A percentile compares a stretch with the other conserved stretches of the same genome.
Conservation (phyloP, 2,113 vertebrate genomes). For the Syngnathoides biaculeatus region DNA sequence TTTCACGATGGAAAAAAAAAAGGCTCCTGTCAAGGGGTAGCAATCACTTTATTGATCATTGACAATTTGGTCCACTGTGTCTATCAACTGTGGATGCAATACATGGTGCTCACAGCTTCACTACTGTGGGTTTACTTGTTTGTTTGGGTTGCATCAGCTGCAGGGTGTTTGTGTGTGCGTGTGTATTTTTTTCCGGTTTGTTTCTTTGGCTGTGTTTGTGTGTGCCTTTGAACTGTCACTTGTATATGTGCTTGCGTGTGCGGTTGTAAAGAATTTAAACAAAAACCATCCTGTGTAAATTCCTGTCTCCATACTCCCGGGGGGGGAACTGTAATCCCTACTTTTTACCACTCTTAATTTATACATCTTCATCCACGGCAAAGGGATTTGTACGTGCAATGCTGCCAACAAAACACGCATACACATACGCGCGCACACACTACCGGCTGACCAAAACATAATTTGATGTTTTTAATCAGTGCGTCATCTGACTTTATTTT, state of each 20-base stretch:
- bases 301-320: conserved; percentile 12
- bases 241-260: not conserved
- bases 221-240: conserved; percentile 16
- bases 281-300: conserved; percentile 12
- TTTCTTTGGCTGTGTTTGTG: not conserved
- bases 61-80: not conserved
- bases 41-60: not conserved
- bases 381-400: conserved; percentile 25
- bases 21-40: not conserved
- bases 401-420: not conserved
- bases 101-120: not conserved
- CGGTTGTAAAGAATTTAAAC: conserved; percentile 17
- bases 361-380: conserved; percentile 39
- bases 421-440: not conserved
- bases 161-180: not conserved
- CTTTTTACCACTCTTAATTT: conserved; percentile 24
- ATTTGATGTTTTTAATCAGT: not conserved
- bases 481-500: conserved; percentile 12
- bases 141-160: not conserved
- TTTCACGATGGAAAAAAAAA: not conserved
- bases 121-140: not conserved
- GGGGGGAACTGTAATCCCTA: conserved; percentile 8
- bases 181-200: not conserved
- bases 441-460: not conserved
- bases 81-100: not conserved